Conservation (phyloP, 2,888 invertebrate genomes). For the Callyntrura sp. region DNA sequence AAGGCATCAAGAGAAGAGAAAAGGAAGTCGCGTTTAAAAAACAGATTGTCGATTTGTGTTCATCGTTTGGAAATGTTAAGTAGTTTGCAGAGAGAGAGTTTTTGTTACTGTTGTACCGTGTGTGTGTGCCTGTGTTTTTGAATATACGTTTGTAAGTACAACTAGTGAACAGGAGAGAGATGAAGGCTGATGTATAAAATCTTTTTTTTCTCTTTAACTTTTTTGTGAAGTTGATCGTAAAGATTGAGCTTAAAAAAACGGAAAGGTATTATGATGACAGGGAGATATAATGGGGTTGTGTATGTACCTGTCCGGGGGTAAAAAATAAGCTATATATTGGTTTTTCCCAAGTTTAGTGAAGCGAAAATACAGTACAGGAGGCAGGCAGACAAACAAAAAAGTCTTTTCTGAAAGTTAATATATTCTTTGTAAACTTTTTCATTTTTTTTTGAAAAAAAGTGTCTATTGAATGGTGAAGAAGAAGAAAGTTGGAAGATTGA, state of each 20-base stretch:
- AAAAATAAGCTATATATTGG: too few relatives aligned
- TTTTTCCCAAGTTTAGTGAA: too few relatives aligned
- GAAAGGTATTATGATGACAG: too few relatives aligned
- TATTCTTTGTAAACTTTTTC: background rate
- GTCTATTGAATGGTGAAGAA: background rate
- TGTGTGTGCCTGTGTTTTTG: background rate
- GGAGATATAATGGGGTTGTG: too few relatives aligned
- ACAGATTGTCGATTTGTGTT: slow-evolving; percentile 59
- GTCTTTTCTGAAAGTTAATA: background rate
- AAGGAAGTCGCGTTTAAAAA: slow-evolving; percentile 44
- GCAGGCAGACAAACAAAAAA: too few relatives aligned
- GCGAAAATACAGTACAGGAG: too few relatives aligned
- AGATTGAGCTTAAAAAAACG: too few relatives aligned
- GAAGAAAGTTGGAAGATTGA: background rate
- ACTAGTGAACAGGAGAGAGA: too few relatives aligned
- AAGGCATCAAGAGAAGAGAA: slow-evolving; percentile 3
- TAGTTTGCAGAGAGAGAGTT: background rate
- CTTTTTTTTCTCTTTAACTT: too few relatives aligned
- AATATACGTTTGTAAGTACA: background rate
- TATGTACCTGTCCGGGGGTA: too few relatives aligned
- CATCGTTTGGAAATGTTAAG: slow-evolving; percentile 56
- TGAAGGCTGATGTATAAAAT: too few relatives aligned
- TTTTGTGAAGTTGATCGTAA: too few relatives aligned
- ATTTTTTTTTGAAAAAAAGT: background rate
- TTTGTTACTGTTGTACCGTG: background rate